Conservation (phyloP, 2,113 vertebrate genomes). For the Tragelaphus buxtoni region DNA sequence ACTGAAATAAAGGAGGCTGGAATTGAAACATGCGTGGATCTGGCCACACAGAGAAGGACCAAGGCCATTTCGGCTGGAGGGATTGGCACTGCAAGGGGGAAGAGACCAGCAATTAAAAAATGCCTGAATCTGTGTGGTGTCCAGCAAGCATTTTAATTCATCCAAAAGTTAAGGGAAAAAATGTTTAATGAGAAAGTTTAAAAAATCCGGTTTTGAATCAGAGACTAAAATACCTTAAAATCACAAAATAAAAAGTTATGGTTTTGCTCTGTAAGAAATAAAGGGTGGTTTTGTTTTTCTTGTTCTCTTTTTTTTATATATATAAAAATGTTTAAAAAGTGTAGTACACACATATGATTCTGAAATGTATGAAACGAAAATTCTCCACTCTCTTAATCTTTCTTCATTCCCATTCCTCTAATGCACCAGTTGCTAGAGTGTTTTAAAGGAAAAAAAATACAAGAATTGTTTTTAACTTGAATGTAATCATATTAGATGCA, state of each 20-base stretch:
- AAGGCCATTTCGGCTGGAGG: neutral
- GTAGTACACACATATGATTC: neutral
- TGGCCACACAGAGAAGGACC: neutral
- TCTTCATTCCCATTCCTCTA: neutral
- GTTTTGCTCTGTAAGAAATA: neutral
- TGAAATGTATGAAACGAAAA: neutral
- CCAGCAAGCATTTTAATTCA: neutral
- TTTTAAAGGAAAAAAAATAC: neutral
- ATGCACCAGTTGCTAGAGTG: neutral
- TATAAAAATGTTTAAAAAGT: neutral
- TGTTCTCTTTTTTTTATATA: neutral
- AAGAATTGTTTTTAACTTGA: neutral
- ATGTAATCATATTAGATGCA: neutral
- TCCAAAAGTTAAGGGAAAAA: neutral
- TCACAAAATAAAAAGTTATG: neutral
- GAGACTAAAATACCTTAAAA: neutral
- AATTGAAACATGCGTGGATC: no score
- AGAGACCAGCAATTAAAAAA: neutral
- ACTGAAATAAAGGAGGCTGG: neutral
- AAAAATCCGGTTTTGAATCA: neutral
- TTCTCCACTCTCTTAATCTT: neutral
- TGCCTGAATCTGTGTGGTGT: rapidly evolving
- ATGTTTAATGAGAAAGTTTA: neutral
- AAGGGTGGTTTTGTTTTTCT: neutral
- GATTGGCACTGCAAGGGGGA: rapidly evolving